Base-by-base conservation (phyloP, 2,888 invertebrate genomes). In the Salpingus planirostris region DNA sequence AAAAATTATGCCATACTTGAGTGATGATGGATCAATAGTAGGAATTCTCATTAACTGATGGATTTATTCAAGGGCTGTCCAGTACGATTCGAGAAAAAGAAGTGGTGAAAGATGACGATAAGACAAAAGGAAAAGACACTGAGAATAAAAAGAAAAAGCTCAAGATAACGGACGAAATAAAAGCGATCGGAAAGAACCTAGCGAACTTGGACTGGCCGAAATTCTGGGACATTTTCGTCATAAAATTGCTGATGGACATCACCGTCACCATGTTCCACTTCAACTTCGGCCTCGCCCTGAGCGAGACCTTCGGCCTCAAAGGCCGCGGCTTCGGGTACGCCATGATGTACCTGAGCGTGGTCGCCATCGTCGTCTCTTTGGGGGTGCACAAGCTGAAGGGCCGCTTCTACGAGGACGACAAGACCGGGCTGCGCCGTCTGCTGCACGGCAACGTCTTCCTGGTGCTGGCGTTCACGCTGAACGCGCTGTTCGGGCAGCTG, bases 191-290 rank as follows among this genome's bases (percentile, higher is more conserved):
- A 10, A 12, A 21, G 4, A 29, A 29, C 14, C 15, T 39, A 13
- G 27, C 15, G 3, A 26, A 29, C 7, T 15, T 39, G 10, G 23
- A 39, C 13, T 39, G 39, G 39, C 21, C 27, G 4, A 35, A 32
- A 12, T 38, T 27, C 11, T 31, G 38, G 35, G 34, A 38, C 15
- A 8, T 38, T 2, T 38, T 38, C 18, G 11, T 21, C 3, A 27
- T 39, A 13, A 39, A 39, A 39, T 11, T 32, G 12, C 8, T 39
- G 5, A 11, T 32, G 3, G 35, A 39, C 10, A 35, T 39, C 11
- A 22, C 23, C 1, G 15, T 24, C 7, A 28, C 11, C 15, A 21
- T 34, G 3, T 31, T 35, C 28, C 24, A 32, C 5, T 39, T 39
- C 13, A 24, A 14, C 12, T 22, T 22, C 11, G 15, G 7, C 11